phyloP scores from a whole-genome alignment of 2,797 vertebrate species.

The Babyrousa celebensis region DNA sequence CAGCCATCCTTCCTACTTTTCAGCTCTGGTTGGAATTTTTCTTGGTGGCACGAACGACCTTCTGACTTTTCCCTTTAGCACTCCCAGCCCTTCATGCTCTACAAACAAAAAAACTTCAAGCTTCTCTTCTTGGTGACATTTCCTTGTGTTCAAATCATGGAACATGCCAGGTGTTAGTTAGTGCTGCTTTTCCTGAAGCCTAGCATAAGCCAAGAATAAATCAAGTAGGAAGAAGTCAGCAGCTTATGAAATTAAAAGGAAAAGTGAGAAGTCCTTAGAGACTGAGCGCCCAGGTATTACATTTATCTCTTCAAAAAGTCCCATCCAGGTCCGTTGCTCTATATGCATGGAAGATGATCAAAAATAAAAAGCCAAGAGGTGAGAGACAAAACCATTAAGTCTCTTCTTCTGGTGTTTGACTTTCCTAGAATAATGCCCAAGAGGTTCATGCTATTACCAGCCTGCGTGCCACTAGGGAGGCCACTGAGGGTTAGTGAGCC shows the following conservation, averaged over 20 bases:
- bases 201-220: slow-evolving; percentile 78
- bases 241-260: slow-evolving; percentile 67
- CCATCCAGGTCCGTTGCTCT: neutral
- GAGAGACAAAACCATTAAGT: neutral
- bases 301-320: neutral
- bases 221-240: slow-evolving; percentile 77
- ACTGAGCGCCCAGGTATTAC: neutral
- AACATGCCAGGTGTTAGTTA: slow-evolving; percentile 69
- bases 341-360: neutral
- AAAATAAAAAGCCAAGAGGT: neutral
- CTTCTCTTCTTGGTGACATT: slow-evolving; percentile 69
- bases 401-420: neutral
- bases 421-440: neutral
- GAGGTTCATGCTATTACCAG: neutral
- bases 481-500: neutral
- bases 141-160: slow-evolving; percentile 78
- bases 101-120: slow-evolving; percentile 27
- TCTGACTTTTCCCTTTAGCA: slow-evolving; percentile 51
- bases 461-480: neutral
- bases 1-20: neutral
- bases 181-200: slow-evolving; percentile 70
- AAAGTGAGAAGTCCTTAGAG: neutral
- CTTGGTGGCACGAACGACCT: neutral
- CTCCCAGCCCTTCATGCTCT: neutral
- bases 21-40: slow-evolving; percentile 4